Conservation (phyloP, 2,888 invertebrate species). For the Diarsia rubi region DNA sequence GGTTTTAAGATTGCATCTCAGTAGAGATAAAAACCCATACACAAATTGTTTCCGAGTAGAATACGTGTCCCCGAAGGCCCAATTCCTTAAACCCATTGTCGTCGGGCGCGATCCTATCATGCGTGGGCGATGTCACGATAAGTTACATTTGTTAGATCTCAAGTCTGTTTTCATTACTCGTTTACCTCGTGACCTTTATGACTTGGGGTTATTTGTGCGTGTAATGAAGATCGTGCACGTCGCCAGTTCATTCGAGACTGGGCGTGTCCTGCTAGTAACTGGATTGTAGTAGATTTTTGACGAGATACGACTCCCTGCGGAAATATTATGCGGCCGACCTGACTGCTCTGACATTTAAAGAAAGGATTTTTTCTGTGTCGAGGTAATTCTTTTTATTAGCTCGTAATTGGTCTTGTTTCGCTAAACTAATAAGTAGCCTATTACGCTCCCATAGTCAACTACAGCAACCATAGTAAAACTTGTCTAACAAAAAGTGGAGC, state of each 20-base stretch:
- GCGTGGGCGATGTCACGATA: conserved; percentile 84
- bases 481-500: conserved; percentile 42
- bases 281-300: conserved; percentile 75
- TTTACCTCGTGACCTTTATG: conserved; percentile 75
- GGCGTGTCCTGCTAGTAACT: conserved; percentile 74
- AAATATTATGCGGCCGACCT: conserved; percentile 72
- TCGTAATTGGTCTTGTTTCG: conserved; percentile 76
- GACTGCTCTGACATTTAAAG: conserved; percentile 73
- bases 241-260: conserved; percentile 68
- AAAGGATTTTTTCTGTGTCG: conserved; percentile 69
- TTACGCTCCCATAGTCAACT: conserved; percentile 60
- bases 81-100: conserved; percentile 80
- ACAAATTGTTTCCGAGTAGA: conserved; percentile 76
- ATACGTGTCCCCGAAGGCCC: conserved; percentile 74
- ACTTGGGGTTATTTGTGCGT: conserved; percentile 75
- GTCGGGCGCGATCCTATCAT: conserved; percentile 80
- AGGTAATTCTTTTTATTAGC: conserved; percentile 72
- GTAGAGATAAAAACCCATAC: conserved; percentile 68
- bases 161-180: conserved; percentile 75
- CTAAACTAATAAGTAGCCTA: conserved; percentile 70
- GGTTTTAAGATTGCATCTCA: conserved; percentile 66
- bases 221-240: conserved; percentile 79
- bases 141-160: conserved; percentile 77
- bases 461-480: too few species aligned
- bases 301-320: conserved; percentile 74